Percentiles rank a stretch among this genome's conserved stretches.
phyloP scores from a whole-genome alignment of 2,113 vertebrate species.

The Tupaia chinensis region DNA sequence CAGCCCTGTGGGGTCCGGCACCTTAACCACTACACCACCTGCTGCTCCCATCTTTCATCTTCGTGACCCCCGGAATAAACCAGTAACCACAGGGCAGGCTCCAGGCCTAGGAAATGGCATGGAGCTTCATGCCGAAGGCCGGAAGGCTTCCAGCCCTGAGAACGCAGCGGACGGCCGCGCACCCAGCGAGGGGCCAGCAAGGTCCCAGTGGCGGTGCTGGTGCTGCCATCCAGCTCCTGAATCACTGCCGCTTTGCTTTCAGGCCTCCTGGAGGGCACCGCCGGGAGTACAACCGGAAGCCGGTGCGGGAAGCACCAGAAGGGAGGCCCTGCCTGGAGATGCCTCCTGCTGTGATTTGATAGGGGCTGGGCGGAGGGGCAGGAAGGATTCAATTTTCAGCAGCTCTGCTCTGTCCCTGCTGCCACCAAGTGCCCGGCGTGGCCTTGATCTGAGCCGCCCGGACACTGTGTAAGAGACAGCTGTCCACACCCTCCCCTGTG shows the following conservation, averaged over 20 bases:
- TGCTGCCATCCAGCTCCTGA: background rate
- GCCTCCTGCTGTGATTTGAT: background rate
- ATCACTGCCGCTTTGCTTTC: background rate
- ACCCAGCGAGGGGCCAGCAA: too few species aligned
- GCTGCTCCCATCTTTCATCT: background rate
- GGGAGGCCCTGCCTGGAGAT: background rate
- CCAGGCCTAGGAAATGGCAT: background rate
- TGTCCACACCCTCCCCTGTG: background rate
- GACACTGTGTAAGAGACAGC: slow-evolving; percentile 69
- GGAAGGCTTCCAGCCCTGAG: background rate
- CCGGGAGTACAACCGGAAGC: background rate
- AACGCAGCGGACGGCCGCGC: background rate
- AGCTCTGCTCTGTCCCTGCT: background rate
- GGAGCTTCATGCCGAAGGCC: background rate
- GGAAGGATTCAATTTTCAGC: slow-evolving; percentile 73
- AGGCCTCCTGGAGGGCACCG: background rate
- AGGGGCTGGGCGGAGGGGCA: background rate
- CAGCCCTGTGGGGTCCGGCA: too few species aligned
- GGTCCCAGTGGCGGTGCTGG: too few species aligned
- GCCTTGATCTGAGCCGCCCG: slow-evolving; percentile 52
- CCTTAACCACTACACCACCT: too few species aligned
- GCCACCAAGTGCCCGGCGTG: background rate
- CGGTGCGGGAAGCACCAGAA: background rate
- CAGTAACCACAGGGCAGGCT: background rate
- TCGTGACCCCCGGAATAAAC: background rate